Evolutionary conservation across 2,888 invertebrate genomes (phyloP), one percentile per base, ranked within the genome.

Genomic region (Mythimna loreyi): DNA sequence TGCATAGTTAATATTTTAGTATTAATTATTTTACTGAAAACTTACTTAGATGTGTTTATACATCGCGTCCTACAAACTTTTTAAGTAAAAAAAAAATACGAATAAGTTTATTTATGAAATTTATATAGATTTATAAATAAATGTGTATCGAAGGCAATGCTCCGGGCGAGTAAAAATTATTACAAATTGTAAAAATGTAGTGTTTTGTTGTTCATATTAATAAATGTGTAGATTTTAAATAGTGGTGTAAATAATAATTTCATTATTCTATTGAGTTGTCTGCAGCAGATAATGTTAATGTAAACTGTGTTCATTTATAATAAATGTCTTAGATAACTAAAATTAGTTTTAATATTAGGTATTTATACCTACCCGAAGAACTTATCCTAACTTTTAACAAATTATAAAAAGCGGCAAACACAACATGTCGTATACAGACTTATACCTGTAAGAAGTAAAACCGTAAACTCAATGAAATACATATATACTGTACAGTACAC

Each of bases 281-380:
- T 85, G 85, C 83, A 90, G 87, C 88, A 86, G 85, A 88, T 85
- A 86, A 89, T 87, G 75, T 87, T 79, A 89, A 83, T 88, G 91
- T 94, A 92, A 91, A 94, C 92, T 94, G 94, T 95, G 95, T 94
- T 95, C 95, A 95, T 92, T 93, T 90, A 86, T 91, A 89, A 93
- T 94, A 94, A 94, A 94, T 92, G 93, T 94, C 84, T 91, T 94
- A 93, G 92, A 88, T 83, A 88, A 86, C 72, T 58, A 56, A 28
- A 5, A 9, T 23, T 21, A 2, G 13, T 61, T 63, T 68, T 68
- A 25, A 55, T 50, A 2, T 7, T 56, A n/a, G n/a, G n/a, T n/a
- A 5, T 11, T 25, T n/a, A 3, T 36, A 13, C 45, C 21, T 23
- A 47, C 9, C 9, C 9, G 4, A 11, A 6, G 2, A 59, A 60